phyloP scores from a whole-genome alignment of 2,113 vertebrate genomes.

The Cranoglanis bouderius region DNA sequence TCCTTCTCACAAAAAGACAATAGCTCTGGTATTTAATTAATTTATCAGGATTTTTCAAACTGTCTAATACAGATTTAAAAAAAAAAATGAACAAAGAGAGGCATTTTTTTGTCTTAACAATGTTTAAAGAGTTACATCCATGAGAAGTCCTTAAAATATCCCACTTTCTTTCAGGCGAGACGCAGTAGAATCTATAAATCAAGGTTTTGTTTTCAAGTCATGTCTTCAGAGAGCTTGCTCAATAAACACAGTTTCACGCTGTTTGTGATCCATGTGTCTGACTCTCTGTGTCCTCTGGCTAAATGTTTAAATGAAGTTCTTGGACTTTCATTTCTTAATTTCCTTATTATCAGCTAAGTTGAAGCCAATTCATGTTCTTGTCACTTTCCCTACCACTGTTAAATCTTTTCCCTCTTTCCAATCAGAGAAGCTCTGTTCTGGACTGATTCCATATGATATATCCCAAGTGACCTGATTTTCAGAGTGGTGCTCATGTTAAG shows the following conservation, averaged over 20 bases:
- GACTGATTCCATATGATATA: constrained; percentile 43
- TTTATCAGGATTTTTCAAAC: not conserved
- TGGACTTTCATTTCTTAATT: constrained; percentile 7
- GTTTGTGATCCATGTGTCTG: constrained; percentile 4
- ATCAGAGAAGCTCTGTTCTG: constrained; percentile 18
- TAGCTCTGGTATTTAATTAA: constrained; percentile 16
- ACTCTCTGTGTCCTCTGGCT: constrained; percentile 1
- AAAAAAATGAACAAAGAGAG: not conserved
- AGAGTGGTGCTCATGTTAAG: constrained; percentile 42
- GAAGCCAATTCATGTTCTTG: constrained; percentile 2
- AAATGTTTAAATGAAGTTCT: constrained; percentile 25
- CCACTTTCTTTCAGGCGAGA: not conserved
- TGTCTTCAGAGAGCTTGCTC: constrained; percentile 2
- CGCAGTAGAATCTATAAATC: constrained; percentile 39
- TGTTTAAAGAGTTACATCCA: constrained; percentile 22
- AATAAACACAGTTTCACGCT: constrained; percentile 25
- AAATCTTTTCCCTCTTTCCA: not conserved
- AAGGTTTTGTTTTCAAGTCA: constrained; percentile 28
- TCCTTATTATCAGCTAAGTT: not conserved
- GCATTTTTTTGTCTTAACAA: not conserved
- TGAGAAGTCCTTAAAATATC: not conserved
- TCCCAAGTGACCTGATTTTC: constrained; percentile 52
- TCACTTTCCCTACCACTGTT: not conserved
- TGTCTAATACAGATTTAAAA: not conserved
- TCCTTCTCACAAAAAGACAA: constrained; percentile 15